Conservation (phyloP, 2,113 vertebrate genomes). For the Tylochromis polylepis region DNA sequence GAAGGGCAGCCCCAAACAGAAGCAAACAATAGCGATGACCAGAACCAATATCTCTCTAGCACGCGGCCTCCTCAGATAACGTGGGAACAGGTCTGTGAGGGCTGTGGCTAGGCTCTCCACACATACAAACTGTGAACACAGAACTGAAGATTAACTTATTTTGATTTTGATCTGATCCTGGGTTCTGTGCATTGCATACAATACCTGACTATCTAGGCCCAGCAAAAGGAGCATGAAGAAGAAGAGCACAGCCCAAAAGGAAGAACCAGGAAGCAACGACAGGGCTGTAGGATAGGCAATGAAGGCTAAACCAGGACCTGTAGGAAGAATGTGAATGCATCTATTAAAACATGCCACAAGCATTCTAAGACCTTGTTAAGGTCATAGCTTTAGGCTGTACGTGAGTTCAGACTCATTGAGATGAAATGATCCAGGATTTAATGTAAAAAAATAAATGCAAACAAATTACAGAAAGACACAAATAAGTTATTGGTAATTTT, state of each 20-base stretch:
- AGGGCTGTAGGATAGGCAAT: conserved; percentile 83
- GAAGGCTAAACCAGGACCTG: conserved; percentile 87
- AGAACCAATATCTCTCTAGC: conserved; percentile 82
- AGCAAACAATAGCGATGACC: conserved; percentile 73
- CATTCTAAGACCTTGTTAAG: background rate
- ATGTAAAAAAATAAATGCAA: background rate
- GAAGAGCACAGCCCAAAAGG: conserved; percentile 90
- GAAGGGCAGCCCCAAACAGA: conserved; percentile 83
- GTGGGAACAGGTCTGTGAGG: conserved; percentile 84
- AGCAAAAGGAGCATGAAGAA: conserved; percentile 91
- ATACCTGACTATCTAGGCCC: conserved; percentile 86
- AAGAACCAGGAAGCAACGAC: conserved; percentile 81
- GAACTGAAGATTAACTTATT: background rate
- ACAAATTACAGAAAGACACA: background rate
- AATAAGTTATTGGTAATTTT: background rate
- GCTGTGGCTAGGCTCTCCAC: conserved; percentile 90
- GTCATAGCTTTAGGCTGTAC: background rate
- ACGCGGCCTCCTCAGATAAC: conserved; percentile 71
- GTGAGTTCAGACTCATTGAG: background rate
- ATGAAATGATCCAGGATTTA: background rate
- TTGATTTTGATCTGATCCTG: fast-evolving
- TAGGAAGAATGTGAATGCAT: background rate
- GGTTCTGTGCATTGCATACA: background rate
- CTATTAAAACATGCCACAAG: background rate
- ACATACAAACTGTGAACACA: conserved; percentile 81